These are phyloP conservation scores for Diglossa cyanea DNA, from an alignment of 2,797 vertebrate species.

Conservation along the genomic window DNA sequence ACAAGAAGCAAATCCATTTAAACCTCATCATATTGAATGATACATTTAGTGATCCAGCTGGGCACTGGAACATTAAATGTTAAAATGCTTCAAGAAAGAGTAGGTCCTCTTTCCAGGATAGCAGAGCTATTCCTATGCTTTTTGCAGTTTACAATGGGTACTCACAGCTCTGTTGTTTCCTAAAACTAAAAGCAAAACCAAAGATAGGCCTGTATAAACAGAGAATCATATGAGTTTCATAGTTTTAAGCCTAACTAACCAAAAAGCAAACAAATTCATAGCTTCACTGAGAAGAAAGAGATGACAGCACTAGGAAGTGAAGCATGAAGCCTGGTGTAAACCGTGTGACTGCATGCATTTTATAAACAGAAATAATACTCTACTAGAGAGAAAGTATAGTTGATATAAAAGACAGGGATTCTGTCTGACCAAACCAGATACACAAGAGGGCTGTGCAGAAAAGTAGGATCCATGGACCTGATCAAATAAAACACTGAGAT, in stretches of 20 bases:
- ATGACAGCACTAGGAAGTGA: constrained; percentile 11
- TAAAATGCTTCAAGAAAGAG: not conserved
- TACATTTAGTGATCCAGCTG: not conserved
- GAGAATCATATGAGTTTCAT: not conserved
- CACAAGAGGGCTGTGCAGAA: not conserved
- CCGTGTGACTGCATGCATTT: not conserved
- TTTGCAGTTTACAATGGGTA: not conserved
- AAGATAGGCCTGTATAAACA: not conserved
- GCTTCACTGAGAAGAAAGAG: not conserved
- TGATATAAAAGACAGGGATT: not conserved
- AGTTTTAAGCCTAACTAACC: not conserved
- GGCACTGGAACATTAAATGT: not conserved
- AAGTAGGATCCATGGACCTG: not conserved
- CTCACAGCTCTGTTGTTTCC: not conserved
- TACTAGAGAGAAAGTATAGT: not conserved
- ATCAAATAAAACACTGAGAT: not conserved
- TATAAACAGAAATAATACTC: constrained; percentile 27
- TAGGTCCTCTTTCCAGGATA: not conserved
- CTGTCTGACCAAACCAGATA: constrained; percentile 1
- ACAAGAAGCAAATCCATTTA: not conserved
- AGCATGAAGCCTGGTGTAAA: not conserved
- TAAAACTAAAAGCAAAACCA: not conserved
- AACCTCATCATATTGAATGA: not conserved
- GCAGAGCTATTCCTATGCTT: not conserved
- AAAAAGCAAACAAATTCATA: constrained; percentile 37